Conservation (phyloP, 2,797 vertebrate species). For the Sorex maritimensis region DNA sequence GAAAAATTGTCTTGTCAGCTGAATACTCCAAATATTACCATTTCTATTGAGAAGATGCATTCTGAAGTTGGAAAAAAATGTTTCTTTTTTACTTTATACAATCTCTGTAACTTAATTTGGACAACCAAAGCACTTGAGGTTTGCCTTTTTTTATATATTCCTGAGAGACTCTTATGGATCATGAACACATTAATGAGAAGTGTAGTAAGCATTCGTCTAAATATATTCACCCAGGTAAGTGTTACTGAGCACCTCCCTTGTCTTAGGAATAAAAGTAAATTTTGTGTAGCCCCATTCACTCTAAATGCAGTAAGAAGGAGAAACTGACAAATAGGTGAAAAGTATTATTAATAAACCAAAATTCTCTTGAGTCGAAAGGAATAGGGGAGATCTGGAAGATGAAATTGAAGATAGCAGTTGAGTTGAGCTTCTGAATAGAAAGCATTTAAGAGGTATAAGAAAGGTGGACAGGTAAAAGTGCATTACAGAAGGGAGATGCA, state of each 20-base stretch:
- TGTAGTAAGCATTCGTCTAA: conserved; percentile 24
- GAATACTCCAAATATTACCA: background rate
- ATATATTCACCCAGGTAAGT: background rate
- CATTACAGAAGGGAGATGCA: background rate
- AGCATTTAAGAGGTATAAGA: background rate
- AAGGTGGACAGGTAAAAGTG: background rate
- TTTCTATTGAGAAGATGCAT: conserved; percentile 1
- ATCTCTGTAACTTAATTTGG: background rate
- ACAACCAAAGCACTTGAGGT: background rate
- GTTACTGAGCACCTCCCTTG: background rate
- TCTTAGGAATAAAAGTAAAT: background rate
- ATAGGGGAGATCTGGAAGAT: background rate
- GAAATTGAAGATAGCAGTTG: background rate
- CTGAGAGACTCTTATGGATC: conserved; percentile 7
- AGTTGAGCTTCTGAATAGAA: conserved; percentile 14
- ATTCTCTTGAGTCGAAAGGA: background rate
- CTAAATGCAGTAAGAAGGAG: background rate
- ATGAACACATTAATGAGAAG: conserved; percentile 24
- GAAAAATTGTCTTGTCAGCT: conserved; percentile 22
- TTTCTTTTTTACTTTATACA: background rate
- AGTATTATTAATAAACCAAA: background rate
- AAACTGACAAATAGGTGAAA: background rate
- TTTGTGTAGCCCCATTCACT: background rate
- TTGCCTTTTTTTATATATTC: background rate
- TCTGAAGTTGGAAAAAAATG: background rate